Percentiles rank a stretch among this genome's conserved stretches.
Evolutionary conservation across 2,888 invertebrate species (phyloP).

Genomic region (Nebria brevicollis): DNA sequence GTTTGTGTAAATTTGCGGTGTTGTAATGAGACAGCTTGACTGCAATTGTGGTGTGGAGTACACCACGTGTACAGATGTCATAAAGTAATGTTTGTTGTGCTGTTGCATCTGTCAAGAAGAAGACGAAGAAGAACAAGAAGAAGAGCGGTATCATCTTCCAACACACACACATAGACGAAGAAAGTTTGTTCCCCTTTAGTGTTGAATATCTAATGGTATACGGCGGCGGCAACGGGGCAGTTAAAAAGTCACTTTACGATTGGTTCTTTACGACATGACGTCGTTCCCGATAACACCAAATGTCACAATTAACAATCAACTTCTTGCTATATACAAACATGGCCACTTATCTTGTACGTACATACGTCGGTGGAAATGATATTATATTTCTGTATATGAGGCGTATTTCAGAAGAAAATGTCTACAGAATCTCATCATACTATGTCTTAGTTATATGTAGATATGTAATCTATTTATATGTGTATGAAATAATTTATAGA

Average conservation of each 20-base stretch:
- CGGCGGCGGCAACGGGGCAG: neutral
- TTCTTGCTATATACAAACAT: neutral
- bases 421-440: too few relatives aligned
- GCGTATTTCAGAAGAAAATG: too few relatives aligned
- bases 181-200: neutral
- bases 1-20: neutral
- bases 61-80: constrained; percentile 23
- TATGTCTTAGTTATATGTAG: too few relatives aligned
- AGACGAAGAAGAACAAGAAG: neutral
- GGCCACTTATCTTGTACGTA: neutral
- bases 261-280: constrained; percentile 13
- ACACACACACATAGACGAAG: neutral
- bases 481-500: too few relatives aligned
- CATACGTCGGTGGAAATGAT: neutral
- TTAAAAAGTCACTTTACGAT: constrained; percentile 17
- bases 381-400: too few relatives aligned
- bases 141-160: neutral
- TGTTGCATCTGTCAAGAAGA: constrained; percentile 16
- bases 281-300: constrained; percentile 8
- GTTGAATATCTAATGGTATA: neutral
- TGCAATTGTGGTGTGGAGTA: constrained; percentile 6
- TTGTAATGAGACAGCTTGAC: neutral
- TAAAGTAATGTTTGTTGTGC: constrained; percentile 25
- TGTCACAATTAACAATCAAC: constrained; percentile 27
- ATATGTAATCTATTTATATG: too few relatives aligned